A percentile compares a stretch with the other conserved stretches of the same genome.
Conservation (phyloP, 2,113 vertebrate species). For the Salminus brasiliensis region DNA sequence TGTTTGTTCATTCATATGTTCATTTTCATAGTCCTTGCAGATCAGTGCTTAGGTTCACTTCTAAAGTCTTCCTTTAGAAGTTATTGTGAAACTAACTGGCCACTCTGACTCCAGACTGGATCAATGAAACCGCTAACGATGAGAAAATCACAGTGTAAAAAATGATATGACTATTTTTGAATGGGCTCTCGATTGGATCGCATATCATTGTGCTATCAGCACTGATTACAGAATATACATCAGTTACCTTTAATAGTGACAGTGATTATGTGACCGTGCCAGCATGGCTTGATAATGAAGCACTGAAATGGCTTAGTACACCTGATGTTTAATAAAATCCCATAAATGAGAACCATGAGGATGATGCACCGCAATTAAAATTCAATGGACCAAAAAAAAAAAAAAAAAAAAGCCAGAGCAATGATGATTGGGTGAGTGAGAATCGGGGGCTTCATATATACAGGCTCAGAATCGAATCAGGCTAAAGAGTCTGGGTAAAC, state of each 20-base stretch:
- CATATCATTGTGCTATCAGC: background rate
- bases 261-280: background rate
- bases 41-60: background rate
- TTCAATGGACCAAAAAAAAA: background rate
- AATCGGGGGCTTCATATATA: constrained; percentile 17
- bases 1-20: too few species aligned
- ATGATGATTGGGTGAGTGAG: background rate
- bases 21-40: background rate
- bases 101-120: background rate
- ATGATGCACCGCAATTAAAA: background rate
- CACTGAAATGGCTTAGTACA: background rate
- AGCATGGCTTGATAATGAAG: background rate
- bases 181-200: background rate
- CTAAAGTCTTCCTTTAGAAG: background rate
- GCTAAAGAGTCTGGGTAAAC: constrained; percentile 33
- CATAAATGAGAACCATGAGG: background rate
- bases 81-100: background rate
- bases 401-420: too few species aligned
- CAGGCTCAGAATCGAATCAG: too few species aligned
- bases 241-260: background rate
- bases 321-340: background rate
- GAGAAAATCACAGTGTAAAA: background rate
- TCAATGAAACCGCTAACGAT: background rate
- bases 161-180: background rate
- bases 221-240: background rate